Base-by-base conservation (phyloP, 2,113 vertebrate species). In the Hippopotamus amphibius region DNA sequence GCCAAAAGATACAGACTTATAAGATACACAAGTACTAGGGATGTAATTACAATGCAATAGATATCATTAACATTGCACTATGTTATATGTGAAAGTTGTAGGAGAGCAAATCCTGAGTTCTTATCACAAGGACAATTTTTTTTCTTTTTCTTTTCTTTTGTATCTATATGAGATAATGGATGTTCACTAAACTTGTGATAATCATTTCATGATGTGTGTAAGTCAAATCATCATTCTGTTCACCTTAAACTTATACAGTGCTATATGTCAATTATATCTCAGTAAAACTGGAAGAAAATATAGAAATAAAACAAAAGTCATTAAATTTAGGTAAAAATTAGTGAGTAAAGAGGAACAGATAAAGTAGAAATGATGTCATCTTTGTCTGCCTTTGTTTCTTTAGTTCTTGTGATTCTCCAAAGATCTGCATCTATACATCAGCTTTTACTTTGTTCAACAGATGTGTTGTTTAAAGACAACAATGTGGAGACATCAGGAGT, bases 291-390 rank as follows among this genome's bases (percentile, higher is more conserved):
- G 22, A 81, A 81, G 28, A 37, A 81, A 41, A 57, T 57, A 37
- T 22, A n/a, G 53, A 85, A 30, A 30, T 53, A 8, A 74, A 83
- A 30, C 0, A 53, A 11, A 79, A 65, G 7, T 68, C 41, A 14
- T 82, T 30, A 72, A 41, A 72, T 84, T 85, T 76, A 61, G 30
- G 22, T 68, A 65, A 65, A 94, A 90, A 48, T 94, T 79, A 43
- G 6, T 61, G 17, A 86, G 7, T 46, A 17, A 90, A 89, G 43
- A 90, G 37, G 37, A 90, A 83, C 5, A 10, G 4, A 77, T 46
- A 41, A 68, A 82, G 16, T 28, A 69, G 55, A 63, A 80, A 72
- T 7, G 2, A 12, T 63, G 3, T 5, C 7, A 33, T 57, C 28
- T 22, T 28, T 72, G 37, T 17, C 13, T 94, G 9, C 7, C 26